These are phyloP conservation scores for Pithys albifrons DNA, from an alignment of 2,113 vertebrate species.

Conservation along the genomic window DNA sequence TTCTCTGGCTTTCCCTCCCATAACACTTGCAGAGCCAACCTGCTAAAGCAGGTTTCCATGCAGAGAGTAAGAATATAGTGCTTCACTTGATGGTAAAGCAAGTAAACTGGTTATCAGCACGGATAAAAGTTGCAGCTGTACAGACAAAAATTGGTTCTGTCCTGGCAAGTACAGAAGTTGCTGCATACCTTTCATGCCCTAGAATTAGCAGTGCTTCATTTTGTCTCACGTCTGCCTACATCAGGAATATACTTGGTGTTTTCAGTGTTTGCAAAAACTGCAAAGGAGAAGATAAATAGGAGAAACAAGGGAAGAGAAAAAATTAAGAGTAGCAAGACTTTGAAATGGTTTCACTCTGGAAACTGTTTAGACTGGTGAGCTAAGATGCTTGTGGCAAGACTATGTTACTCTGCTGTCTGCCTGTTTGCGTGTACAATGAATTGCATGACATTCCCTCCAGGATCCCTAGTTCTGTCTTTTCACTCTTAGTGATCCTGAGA, in stretches of 20 bases:
- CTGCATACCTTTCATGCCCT: neutral
- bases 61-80: neutral
- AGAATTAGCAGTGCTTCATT: neutral
- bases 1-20: neutral
- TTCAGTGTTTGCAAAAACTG: constrained; percentile 8
- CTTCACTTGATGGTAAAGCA: constrained; percentile 16
- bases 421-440: neutral
- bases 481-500: neutral
- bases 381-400: neutral
- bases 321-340: neutral
- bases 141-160: constrained; percentile 38
- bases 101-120: neutral
- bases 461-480: neutral
- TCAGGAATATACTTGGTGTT: neutral
- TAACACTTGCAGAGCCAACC: neutral
- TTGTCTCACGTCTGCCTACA: constrained; percentile 17
- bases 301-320: neutral
- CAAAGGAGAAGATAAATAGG: neutral
- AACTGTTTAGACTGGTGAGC: neutral
- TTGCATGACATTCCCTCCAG: neutral
- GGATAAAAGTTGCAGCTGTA: constrained; percentile 16
- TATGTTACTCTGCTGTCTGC: neutral
- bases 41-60: neutral
- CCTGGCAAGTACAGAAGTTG: constrained; percentile 15
- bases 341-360: neutral